These are phyloP conservation scores for Neelides sp. DNA, from an alignment of 1,140 invertebrate species.

Conservation along the genomic window DNA sequence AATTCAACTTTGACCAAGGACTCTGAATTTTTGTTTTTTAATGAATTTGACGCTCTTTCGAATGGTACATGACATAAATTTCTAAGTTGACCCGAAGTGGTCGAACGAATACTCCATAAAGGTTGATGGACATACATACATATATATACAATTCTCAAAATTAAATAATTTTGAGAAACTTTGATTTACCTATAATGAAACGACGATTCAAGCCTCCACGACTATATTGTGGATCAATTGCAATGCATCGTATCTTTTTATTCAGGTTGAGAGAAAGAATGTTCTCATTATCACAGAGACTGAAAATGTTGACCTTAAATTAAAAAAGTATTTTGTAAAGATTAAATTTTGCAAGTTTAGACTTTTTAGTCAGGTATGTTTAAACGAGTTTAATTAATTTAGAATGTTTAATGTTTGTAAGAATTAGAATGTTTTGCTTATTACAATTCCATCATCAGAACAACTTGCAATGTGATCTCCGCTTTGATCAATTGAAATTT, in stretches of 20 bases:
- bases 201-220: constrained; percentile 58
- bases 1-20: too few species aligned
- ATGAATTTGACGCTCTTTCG: too few species aligned
- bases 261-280: constrained; percentile 65
- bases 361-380: not conserved
- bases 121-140: too few species aligned
- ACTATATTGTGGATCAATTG: constrained; percentile 74
- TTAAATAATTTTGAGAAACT: too few species aligned
- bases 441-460: constrained; percentile 83
- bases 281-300: constrained; percentile 68
- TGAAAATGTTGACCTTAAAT: constrained; percentile 42
- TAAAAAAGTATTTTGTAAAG: constrained; percentile 61
- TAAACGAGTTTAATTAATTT: too few species aligned
- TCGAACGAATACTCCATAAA: too few species aligned
- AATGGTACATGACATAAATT: too few species aligned
- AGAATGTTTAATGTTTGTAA: too few species aligned
- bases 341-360: constrained; percentile 39
- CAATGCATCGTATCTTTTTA: constrained; percentile 70
- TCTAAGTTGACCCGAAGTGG: too few species aligned
- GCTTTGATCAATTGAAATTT: constrained; percentile 81
- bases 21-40: too few species aligned
- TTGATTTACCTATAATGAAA: constrained; percentile 64
- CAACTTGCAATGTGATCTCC: constrained; percentile 88
- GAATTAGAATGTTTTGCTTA: too few species aligned
- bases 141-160: too few species aligned